These are phyloP conservation scores for Cerastis leucographa DNA, from an alignment of 2,888 invertebrate genomes.

Conservation along the genomic window DNA sequence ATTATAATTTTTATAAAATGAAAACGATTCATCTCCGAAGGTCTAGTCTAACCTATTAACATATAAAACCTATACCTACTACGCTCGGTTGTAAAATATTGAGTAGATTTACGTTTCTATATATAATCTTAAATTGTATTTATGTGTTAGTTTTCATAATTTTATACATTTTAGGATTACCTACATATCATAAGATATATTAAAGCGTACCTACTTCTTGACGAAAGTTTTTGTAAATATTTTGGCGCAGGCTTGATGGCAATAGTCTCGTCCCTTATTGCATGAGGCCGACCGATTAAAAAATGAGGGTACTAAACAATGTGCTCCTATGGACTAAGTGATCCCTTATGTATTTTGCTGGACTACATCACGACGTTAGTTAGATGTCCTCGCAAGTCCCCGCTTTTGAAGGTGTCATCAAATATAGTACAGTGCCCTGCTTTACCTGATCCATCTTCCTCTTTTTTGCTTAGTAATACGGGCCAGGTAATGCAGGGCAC, in stretches of 20 bases:
- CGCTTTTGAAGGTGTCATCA: too few relatives aligned
- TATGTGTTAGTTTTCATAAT: background rate
- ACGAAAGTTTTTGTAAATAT: background rate
- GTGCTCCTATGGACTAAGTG: background rate
- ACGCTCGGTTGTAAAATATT: slow-evolving; percentile 22
- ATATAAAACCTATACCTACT: slow-evolving; percentile 35
- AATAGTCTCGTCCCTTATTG: background rate
- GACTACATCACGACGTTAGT: too few relatives aligned
- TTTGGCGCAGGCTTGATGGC: background rate
- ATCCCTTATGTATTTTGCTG: background rate
- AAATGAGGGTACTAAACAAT: background rate
- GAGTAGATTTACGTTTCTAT: slow-evolving; percentile 1
- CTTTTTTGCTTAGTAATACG: too few relatives aligned
- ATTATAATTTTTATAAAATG: slow-evolving; percentile 51
- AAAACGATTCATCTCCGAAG: slow-evolving; percentile 50
- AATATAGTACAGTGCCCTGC: too few relatives aligned
- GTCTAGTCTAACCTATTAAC: slow-evolving; percentile 45
- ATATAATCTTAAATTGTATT: background rate
- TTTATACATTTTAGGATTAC: background rate
- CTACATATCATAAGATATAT: background rate
- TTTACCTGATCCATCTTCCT: too few relatives aligned
- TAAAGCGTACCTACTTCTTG: background rate
- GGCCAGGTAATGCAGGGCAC: too few relatives aligned
- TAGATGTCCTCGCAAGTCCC: too few relatives aligned
- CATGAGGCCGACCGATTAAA: background rate